Percentiles rank a stretch among this genome's conserved stretches.
Conservation (phyloP, 1,140 invertebrate genomes). For the Procambarus virginalis region DNA sequence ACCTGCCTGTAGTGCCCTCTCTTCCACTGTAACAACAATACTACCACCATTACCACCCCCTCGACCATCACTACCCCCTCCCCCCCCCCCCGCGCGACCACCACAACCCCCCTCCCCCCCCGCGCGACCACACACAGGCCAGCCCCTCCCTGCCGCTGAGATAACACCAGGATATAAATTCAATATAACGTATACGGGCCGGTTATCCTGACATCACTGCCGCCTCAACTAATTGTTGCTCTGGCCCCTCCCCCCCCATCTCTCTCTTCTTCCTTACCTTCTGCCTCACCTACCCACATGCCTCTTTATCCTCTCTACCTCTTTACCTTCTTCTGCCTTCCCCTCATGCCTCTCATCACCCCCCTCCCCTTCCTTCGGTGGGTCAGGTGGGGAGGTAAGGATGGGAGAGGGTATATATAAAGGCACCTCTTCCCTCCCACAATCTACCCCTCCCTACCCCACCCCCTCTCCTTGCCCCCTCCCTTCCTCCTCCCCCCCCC, state of each 20-base stretch:
- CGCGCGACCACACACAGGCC: slow-evolving; percentile 12
- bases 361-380: no score
- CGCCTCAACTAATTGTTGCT: slow-evolving; percentile 28
- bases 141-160: background rate
- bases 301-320: no score
- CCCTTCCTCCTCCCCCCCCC: no score
- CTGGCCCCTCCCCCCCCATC: background rate
- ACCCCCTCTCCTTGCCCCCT: no score
- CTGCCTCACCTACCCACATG: no score
- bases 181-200: slow-evolving; percentile 24
- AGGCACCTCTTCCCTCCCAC: no score
- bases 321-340: no score
- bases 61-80: background rate
- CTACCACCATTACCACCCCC: background rate
- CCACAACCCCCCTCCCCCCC: background rate
- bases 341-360: no score
- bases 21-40: background rate
- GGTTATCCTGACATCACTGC: slow-evolving; percentile 13
- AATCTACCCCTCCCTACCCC: no score
- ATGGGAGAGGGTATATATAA: no score
- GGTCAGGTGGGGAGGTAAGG: no score
- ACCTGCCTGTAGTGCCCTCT: background rate
- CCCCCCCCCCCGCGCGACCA: background rate
- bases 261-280: no score
- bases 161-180: slow-evolving; percentile 25